Percentiles rank a stretch among this genome's conserved stretches.
These are phyloP conservation scores for Folsomia candida DNA, from an alignment of 2,888 invertebrate genomes.

Conservation along the genomic window DNA sequence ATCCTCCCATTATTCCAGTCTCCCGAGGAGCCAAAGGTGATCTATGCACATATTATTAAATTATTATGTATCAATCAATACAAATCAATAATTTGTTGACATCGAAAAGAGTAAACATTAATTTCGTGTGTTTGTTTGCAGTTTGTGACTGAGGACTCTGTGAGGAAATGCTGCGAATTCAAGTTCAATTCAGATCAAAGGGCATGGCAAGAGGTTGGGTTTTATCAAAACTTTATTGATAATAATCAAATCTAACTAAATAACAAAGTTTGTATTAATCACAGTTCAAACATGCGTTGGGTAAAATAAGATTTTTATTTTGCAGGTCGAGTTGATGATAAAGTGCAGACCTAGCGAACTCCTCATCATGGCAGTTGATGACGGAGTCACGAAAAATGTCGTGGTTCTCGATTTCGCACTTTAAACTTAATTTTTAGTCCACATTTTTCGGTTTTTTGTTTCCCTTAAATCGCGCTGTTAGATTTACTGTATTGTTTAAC, in stretches of 20 bases:
- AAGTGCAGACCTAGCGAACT: slow-evolving; percentile 46
- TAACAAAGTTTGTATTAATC: too few species aligned
- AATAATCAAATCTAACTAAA: too few species aligned
- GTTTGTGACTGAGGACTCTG: slow-evolving; percentile 48
- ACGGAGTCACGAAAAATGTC: slow-evolving; percentile 43
- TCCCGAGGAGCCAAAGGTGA: slow-evolving; percentile 45
- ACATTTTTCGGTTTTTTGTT: too few species aligned
- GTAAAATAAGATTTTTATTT: too few species aligned
- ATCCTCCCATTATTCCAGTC: slow-evolving; percentile 49
- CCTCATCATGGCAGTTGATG: slow-evolving; percentile 43
- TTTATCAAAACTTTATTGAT: too few species aligned
- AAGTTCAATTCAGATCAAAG: slow-evolving; percentile 47
- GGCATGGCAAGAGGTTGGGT: slow-evolving; percentile 48
- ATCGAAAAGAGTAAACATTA: background rate
- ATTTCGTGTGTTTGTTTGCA: slow-evolving; percentile 22
- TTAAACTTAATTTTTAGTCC: slow-evolving; percentile 18
- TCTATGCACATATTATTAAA: slow-evolving; percentile 3
- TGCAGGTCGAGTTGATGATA: slow-evolving; percentile 45
- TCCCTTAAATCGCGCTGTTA: too few species aligned
- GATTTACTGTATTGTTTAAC: too few species aligned
- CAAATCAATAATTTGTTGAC: too few species aligned
- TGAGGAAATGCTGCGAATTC: slow-evolving; percentile 49
- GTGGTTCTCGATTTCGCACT: slow-evolving; percentile 46
- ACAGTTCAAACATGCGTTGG: too few species aligned
- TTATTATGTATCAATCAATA: slow-evolving; percentile 1